Evolutionary conservation across 2,888 invertebrate genomes (phyloP), one percentile per base, ranked within the genome.

Genomic region (Chaetogeoica ovagalla): DNA sequence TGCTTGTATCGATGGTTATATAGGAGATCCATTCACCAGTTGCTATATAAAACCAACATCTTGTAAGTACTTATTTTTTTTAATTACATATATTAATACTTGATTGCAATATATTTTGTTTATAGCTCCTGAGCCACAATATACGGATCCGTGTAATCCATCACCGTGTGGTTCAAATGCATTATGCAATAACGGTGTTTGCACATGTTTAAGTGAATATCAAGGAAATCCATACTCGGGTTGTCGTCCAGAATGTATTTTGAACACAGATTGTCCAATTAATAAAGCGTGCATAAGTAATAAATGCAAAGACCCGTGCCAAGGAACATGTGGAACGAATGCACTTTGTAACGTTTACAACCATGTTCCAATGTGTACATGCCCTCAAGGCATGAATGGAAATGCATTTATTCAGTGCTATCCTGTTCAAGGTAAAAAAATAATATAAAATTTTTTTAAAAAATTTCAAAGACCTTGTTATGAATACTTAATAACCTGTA

Each of bases 111-210:
- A 9, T 9, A 11, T 74, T 77, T 69, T 23, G 5, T 52, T 82
- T 43, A 23, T 81, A 83, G 82, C 82, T 62, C 82, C 82, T 37
- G 75, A 77, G 55, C 73, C 84, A 30, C 83, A 82, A 70, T 82
- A 82, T 52, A 60, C 82, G 11, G 83, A 85, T 79, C 86, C 86
- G 8, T 87, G 87, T 81, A 82, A 84, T 39, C 86, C 86, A 21
- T 85, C 85, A 55, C 86, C 87, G 0, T 96, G 96, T 85, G 96
- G 95, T 52, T 87, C 92, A 0, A 96, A 95, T 86, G 94, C 95
- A 1, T 87, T 93, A 85, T 92, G 94, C 86, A 92, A 93, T 84
- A 93, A 92, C 52, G 94, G 94, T 30, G 90, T 93, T 74, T 95
- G 94, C 85, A 90, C 90, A 55, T 95, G 94, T 84, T 60, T 83